phyloP scores from a whole-genome alignment of 2,888 invertebrate species.

The Epistrophe grossulariae region DNA sequence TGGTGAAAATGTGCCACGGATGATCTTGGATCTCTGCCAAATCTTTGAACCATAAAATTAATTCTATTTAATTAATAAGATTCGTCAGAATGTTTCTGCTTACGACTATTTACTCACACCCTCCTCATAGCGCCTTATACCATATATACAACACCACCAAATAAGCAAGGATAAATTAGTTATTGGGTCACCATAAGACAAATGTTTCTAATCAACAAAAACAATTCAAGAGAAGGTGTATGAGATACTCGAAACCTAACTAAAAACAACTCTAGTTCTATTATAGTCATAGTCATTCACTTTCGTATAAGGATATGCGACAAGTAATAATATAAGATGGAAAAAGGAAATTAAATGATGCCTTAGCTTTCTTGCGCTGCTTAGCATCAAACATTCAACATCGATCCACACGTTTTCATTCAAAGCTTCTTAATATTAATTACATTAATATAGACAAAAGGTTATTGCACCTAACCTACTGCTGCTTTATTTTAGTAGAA shows the following conservation, averaged over 20 bases:
- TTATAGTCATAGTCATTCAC: not conserved
- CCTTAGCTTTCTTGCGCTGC: conserved; percentile 2
- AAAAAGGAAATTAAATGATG: conserved; percentile 47
- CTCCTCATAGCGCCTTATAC: not conserved
- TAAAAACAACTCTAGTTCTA: conserved; percentile 2
- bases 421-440: conserved; percentile 46
- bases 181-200: conserved; percentile 52
- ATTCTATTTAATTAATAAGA: conserved; percentile 66
- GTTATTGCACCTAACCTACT: conserved; percentile 57
- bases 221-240: conserved; percentile 1
- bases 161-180: conserved; percentile 14
- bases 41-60: conserved; percentile 44
- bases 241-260: not conserved
- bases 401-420: conserved; percentile 6
- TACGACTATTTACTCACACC: conserved; percentile 12
- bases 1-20: conserved; percentile 6
- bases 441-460: conserved; percentile 27
- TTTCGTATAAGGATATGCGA: not conserved
- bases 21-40: conserved; percentile 26
- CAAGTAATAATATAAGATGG: not conserved
- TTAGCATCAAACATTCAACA: not conserved
- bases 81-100: conserved; percentile 38
- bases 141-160: not conserved
- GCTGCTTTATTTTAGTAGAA: not conserved
- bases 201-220: conserved; percentile 50